Evolutionary conservation across 1,140 invertebrate species (phyloP), one percentile per base, ranked within the genome.

Genomic region (Brachionus rotundiformis): DNA sequence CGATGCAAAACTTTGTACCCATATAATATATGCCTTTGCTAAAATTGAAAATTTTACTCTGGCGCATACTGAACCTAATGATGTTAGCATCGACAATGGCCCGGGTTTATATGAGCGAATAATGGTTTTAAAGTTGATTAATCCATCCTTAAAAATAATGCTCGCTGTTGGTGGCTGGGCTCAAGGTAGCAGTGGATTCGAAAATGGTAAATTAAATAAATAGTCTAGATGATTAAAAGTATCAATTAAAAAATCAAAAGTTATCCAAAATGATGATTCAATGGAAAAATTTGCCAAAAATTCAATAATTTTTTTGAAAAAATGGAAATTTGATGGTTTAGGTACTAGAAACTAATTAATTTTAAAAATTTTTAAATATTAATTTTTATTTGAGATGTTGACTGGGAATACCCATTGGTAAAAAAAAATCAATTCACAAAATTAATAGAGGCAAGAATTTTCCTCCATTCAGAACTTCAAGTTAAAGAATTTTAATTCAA

Each of bases 11-110:
- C 91, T 96, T 0, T 98, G 95, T 86, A 96, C 94, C 0, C 95
- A 97, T 87, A 89, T 98, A 13, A 92, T 98, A 25, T 97, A 94
- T 85, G 94, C 95, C 2, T 97, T 97, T 86, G 94, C 94, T 0
- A 94, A 93, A 7, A 84, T 89, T 13, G 39, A 84, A 82, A 54
- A 76, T 86, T 29, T 84, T 86, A 85, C 93, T 95, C 84, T 91
- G 94, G 87, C 92, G 92, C 41, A 91, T 92, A 83, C 90, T 96
- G 6, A 91, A 94, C 44, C 88, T 96, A 25, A 92, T 95, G 81
- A 93, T 94, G 82, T 93, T 93, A 84, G 54, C 10, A 47, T 39
- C 27, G 65, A 68, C 25, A 65, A 71, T 82, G 81, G 81, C 8
- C 29, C 41, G 7, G 81, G 81, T 13, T 27, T 49, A 25, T 82